These are phyloP conservation scores for Lepus townsendii DNA, from an alignment of 2,797 vertebrate genomes.

Conservation along the genomic window DNA sequence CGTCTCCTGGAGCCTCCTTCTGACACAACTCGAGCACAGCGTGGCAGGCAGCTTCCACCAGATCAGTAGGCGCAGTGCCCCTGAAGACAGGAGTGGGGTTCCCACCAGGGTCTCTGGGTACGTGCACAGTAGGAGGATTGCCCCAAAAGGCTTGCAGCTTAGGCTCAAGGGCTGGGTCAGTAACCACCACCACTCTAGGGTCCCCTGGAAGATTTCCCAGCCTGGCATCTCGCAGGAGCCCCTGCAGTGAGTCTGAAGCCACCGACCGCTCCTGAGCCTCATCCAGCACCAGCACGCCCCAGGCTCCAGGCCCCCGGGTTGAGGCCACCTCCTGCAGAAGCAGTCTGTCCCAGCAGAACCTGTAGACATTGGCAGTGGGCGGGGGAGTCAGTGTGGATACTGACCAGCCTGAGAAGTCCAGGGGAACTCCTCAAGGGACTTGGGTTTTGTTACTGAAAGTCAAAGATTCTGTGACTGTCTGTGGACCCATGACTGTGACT, in stretches of 20 bases:
- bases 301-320: conserved; percentile 93
- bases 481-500: not conserved
- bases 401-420: not conserved
- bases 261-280: conserved; percentile 96
- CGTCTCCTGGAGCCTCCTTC: conserved; percentile 91
- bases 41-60: conserved; percentile 90
- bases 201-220: conserved; percentile 65
- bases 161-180: conserved; percentile 89
- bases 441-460: not conserved
- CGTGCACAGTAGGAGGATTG: conserved; percentile 89
- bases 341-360: conserved; percentile 95
- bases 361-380: conserved; percentile 75
- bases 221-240: conserved; percentile 92
- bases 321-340: conserved; percentile 96
- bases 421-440: not conserved
- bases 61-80: conserved; percentile 88
- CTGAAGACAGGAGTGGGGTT: conserved; percentile 87
- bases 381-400: conserved; percentile 50
- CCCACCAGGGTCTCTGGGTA: conserved; percentile 71
- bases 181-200: conserved; percentile 92
- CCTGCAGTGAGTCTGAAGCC: conserved; percentile 94
- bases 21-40: conserved; percentile 94
- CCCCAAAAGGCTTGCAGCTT: conserved; percentile 91
- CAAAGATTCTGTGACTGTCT: not conserved
- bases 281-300: conserved; percentile 93